Base-by-base conservation (phyloP, 1,140 invertebrate genomes). In the Drosophila suzukii region DNA sequence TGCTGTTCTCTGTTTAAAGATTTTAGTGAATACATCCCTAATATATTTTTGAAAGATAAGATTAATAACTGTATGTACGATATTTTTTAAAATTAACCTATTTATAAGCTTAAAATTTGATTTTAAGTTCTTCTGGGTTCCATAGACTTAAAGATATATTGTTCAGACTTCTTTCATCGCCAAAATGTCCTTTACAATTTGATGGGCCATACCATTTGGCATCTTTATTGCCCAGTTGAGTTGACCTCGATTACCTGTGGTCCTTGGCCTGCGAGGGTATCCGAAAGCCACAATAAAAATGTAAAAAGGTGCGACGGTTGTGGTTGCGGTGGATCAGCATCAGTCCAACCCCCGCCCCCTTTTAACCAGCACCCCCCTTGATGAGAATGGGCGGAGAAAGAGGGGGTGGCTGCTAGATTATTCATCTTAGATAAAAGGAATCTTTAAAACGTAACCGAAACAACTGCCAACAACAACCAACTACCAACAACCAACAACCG, bases 351-450 rank as follows among this genome's bases (percentile, higher is more conserved):
- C 12, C 24, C 39, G 6, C n/a, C 55, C 55, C n/a, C 8, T 20
- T 27, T 27, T 5, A 27, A 27, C 27, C 27, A 27, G 3, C 27
- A 27, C 27, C 27, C 27, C n/a, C n/a, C 34, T 58, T 39, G 43
- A 72, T 73, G 55, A 50, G 56, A 50, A 20, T 12, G 34, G 34
- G 24, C 1, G 6, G 27, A 34, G 7, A n/a, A 15, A 17, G 20
- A n/a, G 43, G 8, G 38, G 67, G 20, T 50, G 11, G 36, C 60
- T 77, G 34, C 56, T 75, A 88, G 71, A 86, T 88, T 76, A 73
- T 79, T 88, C 79, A 88, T 86, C 83, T 76, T 76, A 82, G 83
- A 86, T 86, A 82, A 73, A 63, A 79, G 66, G 46, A 53, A 63
- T 68, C 74, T 66, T 83, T 70, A 75, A 80, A 78, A 53, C 47